Conservation (phyloP, 1,140 invertebrate genomes). For the Pectinophora gossypiella region DNA sequence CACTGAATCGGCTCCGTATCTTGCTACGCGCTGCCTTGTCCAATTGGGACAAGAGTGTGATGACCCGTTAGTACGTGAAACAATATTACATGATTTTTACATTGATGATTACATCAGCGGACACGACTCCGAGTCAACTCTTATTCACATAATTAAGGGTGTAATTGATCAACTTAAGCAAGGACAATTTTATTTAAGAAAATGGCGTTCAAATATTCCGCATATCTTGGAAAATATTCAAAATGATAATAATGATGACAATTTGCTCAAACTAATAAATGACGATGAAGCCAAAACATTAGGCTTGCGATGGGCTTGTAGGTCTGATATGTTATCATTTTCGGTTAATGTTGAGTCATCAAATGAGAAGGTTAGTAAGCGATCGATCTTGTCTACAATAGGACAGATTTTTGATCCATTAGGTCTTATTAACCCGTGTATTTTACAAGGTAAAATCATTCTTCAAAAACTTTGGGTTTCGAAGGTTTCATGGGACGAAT, state of each 20-base stretch:
- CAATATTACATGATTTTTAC: conserved; percentile 49
- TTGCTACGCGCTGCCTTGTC: conserved; percentile 38
- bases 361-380: conserved; percentile 25
- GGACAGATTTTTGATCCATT: conserved; percentile 34
- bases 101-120: conserved; percentile 61
- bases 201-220: background rate
- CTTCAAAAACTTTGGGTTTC: conserved; percentile 36
- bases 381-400: conserved; percentile 28
- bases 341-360: conserved; percentile 19
- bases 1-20: conserved; percentile 31
- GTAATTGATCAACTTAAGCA: conserved; percentile 13
- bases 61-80: conserved; percentile 23
- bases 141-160: conserved; percentile 14
- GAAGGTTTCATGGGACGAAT: conserved; percentile 41
- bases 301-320: background rate
- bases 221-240: background rate
- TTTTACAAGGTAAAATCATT: conserved; percentile 35
- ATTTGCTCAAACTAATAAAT: too few species aligned
- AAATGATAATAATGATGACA: too few species aligned
- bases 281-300: too few species aligned
- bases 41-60: conserved; percentile 30
- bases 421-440: conserved; percentile 33
- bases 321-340: conserved; percentile 1
- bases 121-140: conserved; percentile 7
- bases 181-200: conserved; percentile 6